These are phyloP conservation scores for Drosophila carrolli DNA, from an alignment of 1,140 invertebrate genomes.

Conservation along the genomic window DNA sequence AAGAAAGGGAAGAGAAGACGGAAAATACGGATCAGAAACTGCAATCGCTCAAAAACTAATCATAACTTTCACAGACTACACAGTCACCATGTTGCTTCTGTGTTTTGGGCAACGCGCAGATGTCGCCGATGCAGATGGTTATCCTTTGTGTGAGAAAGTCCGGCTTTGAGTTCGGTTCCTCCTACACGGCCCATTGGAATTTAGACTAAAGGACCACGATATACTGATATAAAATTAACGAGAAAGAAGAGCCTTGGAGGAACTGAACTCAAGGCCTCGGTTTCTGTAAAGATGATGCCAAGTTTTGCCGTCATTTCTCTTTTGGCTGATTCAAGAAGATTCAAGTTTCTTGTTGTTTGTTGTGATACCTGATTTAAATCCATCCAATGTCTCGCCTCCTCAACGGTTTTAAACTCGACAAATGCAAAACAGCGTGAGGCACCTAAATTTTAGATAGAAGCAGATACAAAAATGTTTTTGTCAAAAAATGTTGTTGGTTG, in stretches of 20 bases:
- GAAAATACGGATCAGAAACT: constrained; percentile 60
- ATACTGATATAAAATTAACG: too few relatives aligned
- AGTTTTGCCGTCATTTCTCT: constrained; percentile 2
- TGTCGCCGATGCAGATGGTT: constrained; percentile 12
- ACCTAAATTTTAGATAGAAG: constrained; percentile 89
- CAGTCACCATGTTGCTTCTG: constrained; percentile 82
- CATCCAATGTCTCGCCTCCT: constrained; percentile 96
- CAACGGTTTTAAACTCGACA: constrained; percentile 96
- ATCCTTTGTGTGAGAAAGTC: constrained; percentile 36
- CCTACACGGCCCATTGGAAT: neutral
- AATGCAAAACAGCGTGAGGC: constrained; percentile 96
- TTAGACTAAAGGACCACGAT: constrained; percentile 3
- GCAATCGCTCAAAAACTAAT: constrained; percentile 12
- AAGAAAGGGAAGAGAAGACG: constrained; percentile 67
- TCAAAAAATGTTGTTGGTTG: constrained; percentile 78
- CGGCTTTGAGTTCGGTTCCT: constrained; percentile 62
- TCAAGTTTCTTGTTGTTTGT: constrained; percentile 51
- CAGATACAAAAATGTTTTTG: constrained; percentile 84
- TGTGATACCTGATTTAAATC: constrained; percentile 94
- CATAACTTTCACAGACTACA: constrained; percentile 77
- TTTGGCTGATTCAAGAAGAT: constrained; percentile 14
- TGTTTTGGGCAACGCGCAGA: constrained; percentile 55
- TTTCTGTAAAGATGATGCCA: constrained; percentile 2
- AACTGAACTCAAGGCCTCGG: constrained; percentile 29
- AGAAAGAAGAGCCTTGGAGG: too few relatives aligned